Base-by-base conservation (phyloP, 2,113 vertebrate genomes). In the Sinocyclocheilus anshuiensis region DNA sequence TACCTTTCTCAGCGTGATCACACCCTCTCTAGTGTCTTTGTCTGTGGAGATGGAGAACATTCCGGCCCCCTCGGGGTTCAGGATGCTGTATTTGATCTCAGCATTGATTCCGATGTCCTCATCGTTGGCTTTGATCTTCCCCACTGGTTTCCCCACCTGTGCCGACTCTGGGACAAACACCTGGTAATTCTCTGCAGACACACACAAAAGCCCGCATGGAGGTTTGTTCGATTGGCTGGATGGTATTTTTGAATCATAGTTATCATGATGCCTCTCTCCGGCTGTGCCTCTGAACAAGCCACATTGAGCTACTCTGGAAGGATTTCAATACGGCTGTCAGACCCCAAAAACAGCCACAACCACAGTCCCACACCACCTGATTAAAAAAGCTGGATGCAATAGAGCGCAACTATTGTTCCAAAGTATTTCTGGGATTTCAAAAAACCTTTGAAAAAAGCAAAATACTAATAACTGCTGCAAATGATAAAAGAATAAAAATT, bases 91-190 rank as follows among this genome's bases (percentile, higher is more conserved):
- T 83, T 95, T 97, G 94, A 98, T 98, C 71, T 99, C 98, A 16
- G 97, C 97, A 76, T 99, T 99, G 84, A 96, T 86, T 33, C 98
- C 98, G 0, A 96, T 95, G 88, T 99, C 98, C 55, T 97, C 96
- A 86, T 99, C 98, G 4, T 95, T 96, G 84, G 98, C 98, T 92
- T 98, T 98, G 90, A 99, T 99, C 94, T 98, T 99, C 55, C 98
- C 98, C 57, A 99, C 98, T 16, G 97, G 95, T 81, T 97, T 97
- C 33, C 97, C 97, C 77, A 99, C 96, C 94, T 97, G 95, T 77
- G 98, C 97, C 0, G 97, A 98, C 90, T 99, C 98, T 15, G 97
- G 97, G 89, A 99, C 98, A 88, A 97, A 99, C 0, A 99, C 93
- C 36, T 99, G 97, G 92, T 98, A 99, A 92, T 97, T 97, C 92